These are phyloP conservation scores for Tapera naevia DNA, from an alignment of 2,797 vertebrate genomes.

Conservation along the genomic window DNA sequence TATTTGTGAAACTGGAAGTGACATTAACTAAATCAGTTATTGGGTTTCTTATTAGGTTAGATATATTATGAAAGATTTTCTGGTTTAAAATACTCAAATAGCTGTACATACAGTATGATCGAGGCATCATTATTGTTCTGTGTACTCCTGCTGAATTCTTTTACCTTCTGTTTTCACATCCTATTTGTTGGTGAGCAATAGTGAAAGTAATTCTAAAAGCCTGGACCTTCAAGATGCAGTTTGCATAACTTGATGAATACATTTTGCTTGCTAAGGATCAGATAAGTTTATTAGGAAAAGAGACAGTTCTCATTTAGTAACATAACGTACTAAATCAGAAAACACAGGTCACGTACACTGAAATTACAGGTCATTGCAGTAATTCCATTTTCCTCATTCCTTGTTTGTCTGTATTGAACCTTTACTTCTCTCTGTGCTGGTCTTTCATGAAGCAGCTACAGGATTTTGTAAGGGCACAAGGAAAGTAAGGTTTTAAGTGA, in stretches of 20 bases:
- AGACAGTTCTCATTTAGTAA: not conserved
- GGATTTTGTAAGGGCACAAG: not conserved
- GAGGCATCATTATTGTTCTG: not conserved
- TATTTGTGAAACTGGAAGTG: not conserved
- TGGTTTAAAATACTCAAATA: not conserved
- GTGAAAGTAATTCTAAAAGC: not conserved
- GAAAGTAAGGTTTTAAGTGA: not conserved
- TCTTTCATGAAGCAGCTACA: not conserved
- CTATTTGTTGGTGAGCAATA: not conserved
- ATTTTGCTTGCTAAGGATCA: not conserved
- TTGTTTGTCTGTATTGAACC: not conserved
- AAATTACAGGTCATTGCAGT: not conserved
- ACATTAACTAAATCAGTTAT: not conserved
- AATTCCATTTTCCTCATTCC: not conserved
- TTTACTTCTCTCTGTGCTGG: not conserved
- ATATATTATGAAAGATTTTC: not conserved
- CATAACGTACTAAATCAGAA: not conserved
- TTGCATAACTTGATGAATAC: not conserved
- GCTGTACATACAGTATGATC: not conserved
- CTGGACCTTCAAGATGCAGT: not conserved
- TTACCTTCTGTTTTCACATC: not conserved
- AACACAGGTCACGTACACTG: not conserved
- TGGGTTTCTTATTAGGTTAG: not conserved
- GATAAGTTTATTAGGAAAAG: not conserved
- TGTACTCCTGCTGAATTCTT: not conserved